Base-by-base conservation (phyloP, 64 coral and sea anemone genomes). In the Acropora yongei region DNA sequence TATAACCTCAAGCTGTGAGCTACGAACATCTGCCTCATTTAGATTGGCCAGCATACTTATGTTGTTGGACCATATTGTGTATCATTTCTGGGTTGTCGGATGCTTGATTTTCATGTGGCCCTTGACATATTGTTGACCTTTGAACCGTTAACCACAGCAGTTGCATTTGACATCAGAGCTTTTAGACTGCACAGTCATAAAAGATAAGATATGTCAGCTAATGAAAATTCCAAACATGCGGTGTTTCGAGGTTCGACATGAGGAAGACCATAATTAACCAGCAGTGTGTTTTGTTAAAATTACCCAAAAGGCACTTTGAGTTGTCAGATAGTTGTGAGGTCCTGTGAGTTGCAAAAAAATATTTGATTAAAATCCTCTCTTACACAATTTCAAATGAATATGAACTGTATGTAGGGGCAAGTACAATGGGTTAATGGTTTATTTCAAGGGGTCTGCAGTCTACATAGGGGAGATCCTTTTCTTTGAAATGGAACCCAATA, bases 41-140 rank as follows among this genome's bases (percentile, higher is more conserved):
- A 12, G 57, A 92, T 77, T 92, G 19, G 84, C 77, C 76, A 41
- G 76, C 16, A 65, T 92, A 68, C 76, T 63, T 81, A 8, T 5
- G n/a, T 61, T 2, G 60, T 81, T 78, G 51, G 74, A 75, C 91
- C 85, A 67, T 76, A 50, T 78, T 93, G 91, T 43, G 41, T 83
- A 68, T 67, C 72, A 30, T 4, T 92, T 92, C 77, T 81, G 48
- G 82, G 74, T 75, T 47, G 90, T 79, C 71, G 91, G 76, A 77
- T 93, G 91, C 61, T 93, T 93, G 40, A 87, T 87, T 87, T 46
- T 83, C 91, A 93, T 84, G 83, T 86, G 72, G 12, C 50, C 78
- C 47, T 78, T 82, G 49, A 92, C 81, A 78, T 93, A 93, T 80
- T 93, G 85, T 57, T 93, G 17, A 42, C 83, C 75, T 30, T 82